Evolutionary conservation across 2,888 invertebrate genomes (phyloP), one percentile per base, ranked within the genome.

Genomic region (Rhogogaster chlorosoma): DNA sequence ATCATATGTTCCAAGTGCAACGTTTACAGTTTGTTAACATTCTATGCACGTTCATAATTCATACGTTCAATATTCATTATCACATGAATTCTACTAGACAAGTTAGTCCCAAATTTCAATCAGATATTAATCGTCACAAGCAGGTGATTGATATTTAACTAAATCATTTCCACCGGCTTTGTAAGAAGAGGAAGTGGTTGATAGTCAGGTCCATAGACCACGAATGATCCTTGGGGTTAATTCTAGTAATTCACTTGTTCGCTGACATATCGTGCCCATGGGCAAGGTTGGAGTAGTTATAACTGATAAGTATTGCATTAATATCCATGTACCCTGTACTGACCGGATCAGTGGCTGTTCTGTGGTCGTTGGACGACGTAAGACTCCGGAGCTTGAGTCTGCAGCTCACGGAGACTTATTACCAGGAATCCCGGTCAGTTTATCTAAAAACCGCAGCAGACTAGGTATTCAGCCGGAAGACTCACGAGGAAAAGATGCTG

Each of bases 151-250:
- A n/a, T 71, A 18, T 15, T 18, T 6, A 49, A 49, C 32, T 26
- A 12, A 12, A 49, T 61, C 15, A 6, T 73, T 42, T 42, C 73
- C 26, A 42, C 9, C 42, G 6, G 12, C 42, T 80, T 38, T 22
- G 26, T 22, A 80, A 36, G 22, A 61, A 80, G 22, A n/a, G 80
- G 80, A 80, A 80, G 22, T 61, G 38, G 53, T 38, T 61, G 61
- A 61, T 80, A 80, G 57, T 61, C 38, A 29, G 26, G 36, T 26
- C 15, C 22, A 15, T 5, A n/a, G 12, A 80, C 80, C 80, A 12
- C 80, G 26, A 80, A 80, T 80, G 80, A 57, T 80, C 61, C 61
- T 61, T 80, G 80, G 61, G 22, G 32, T 61, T 61, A 38, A 36
- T 61, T 10, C 9, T 61, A 38, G 12, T 53, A 29, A 18, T 18